phyloP scores from a whole-genome alignment of 2,797 vertebrate species.

The Microcaecilia unicolor region DNA sequence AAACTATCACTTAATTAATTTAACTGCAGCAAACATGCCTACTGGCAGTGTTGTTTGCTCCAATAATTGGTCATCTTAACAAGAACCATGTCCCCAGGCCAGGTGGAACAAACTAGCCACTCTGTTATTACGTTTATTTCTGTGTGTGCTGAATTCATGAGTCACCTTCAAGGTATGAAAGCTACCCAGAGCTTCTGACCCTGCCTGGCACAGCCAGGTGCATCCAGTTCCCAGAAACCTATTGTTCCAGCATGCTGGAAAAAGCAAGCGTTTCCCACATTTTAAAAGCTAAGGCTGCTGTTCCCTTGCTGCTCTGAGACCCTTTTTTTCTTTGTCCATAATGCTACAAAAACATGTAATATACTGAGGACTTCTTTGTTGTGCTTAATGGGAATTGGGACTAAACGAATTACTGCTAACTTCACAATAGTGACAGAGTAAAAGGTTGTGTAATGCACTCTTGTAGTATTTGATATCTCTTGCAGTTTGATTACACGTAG shows the following conservation, averaged over 20 bases:
- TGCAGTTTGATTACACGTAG: too few species aligned
- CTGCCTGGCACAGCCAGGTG: constrained; percentile 31
- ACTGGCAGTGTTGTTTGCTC: constrained; percentile 17
- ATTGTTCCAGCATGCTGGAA: constrained; percentile 22
- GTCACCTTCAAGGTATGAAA: constrained; percentile 27
- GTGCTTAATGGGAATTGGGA: too few species aligned
- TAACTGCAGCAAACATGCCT: constrained; percentile 7
- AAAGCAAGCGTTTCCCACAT: constrained; percentile 19
- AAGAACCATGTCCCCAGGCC: constrained; percentile 16
- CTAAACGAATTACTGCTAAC: too few species aligned
- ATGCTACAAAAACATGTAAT: too few species aligned
- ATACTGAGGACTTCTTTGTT: too few species aligned
- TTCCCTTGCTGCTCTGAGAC: constrained; percentile 12
- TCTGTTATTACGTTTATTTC: constrained; percentile 26
- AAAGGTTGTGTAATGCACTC: too few species aligned
- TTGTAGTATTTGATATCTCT: too few species aligned
- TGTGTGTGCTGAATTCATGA: constrained; percentile 26
- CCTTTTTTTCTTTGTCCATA: not conserved
- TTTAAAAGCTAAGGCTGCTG: constrained; percentile 13
- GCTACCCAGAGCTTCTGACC: constrained; percentile 18
- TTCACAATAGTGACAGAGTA: too few species aligned
- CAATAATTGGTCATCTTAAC: constrained; percentile 10
- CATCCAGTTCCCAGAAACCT: constrained; percentile 13
- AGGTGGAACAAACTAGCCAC: constrained; percentile 24
- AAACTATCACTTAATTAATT: not conserved